Percentiles rank a stretch among this genome's conserved stretches.
phyloP scores from a whole-genome alignment of 2,113 vertebrate genomes.

The Hypomesus transpacificus region DNA sequence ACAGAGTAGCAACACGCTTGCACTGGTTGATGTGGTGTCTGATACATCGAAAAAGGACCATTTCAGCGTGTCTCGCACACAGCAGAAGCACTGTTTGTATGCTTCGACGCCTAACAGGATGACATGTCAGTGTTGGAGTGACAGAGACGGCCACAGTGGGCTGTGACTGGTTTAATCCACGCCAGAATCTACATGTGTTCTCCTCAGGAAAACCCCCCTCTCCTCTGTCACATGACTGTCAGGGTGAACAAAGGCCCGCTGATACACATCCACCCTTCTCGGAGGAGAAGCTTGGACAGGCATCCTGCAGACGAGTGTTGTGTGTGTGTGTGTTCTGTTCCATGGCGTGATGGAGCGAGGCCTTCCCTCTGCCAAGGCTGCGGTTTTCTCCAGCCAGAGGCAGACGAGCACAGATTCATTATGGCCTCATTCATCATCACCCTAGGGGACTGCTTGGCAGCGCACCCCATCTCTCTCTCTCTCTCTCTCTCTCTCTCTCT shows the following conservation, averaged over 20 bases:
- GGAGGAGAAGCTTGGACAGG: slow-evolving; percentile 20
- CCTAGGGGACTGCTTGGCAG: slow-evolving; percentile 59
- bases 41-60: not conserved
- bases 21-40: too few relatives aligned
- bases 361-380: slow-evolving; percentile 55
- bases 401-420: slow-evolving; percentile 63
- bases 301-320: not conserved
- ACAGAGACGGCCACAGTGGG: slow-evolving; percentile 44
- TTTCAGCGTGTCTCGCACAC: slow-evolving; percentile 29
- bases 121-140: slow-evolving; percentile 34
- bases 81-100: slow-evolving; percentile 38
- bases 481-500: slow-evolving; percentile 25
- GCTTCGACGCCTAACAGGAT: slow-evolving; percentile 31
- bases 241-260: slow-evolving; percentile 51
- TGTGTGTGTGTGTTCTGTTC: not conserved
- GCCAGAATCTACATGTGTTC: slow-evolving; percentile 40
- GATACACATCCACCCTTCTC: slow-evolving; percentile 37
- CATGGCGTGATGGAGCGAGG: not conserved
- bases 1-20: too few relatives aligned
- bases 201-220: slow-evolving; percentile 34
- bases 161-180: slow-evolving; percentile 49
- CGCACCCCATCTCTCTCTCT: slow-evolving; percentile 27
- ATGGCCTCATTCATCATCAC: slow-evolving; percentile 73
- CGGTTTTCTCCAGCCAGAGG: slow-evolving; percentile 51
- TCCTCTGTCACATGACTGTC: slow-evolving; percentile 42